These are phyloP conservation scores for Netelia fuscicornis DNA, from an alignment of 2,888 invertebrate genomes.

Conservation along the genomic window DNA sequence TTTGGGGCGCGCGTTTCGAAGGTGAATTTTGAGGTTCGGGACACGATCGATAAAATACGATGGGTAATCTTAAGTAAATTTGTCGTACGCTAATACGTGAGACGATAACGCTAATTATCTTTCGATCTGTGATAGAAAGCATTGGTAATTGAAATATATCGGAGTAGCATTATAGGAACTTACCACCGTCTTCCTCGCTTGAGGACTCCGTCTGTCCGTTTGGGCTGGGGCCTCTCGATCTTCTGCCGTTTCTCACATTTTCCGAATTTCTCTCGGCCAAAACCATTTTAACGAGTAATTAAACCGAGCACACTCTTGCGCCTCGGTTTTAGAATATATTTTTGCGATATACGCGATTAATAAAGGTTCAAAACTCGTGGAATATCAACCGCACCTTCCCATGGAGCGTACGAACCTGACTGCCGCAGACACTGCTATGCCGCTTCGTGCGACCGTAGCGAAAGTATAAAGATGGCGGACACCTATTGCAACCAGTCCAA, in stretches of 20 bases:
- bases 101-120: neutral
- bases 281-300: conserved; percentile 89
- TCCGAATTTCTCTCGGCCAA: conserved; percentile 95
- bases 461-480: conserved; percentile 79
- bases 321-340: conserved; percentile 25
- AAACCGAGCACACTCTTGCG: conserved; percentile 33
- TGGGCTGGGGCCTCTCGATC: conserved; percentile 96
- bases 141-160: conserved; percentile 2
- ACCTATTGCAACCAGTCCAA: conserved; percentile 48
- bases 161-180: conserved; percentile 74
- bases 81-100: neutral
- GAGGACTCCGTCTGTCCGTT: conserved; percentile 94
- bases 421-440: conserved; percentile 67
- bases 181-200: conserved; percentile 95
- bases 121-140: neutral
- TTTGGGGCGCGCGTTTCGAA: conserved; percentile 80
- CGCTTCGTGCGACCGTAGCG: conserved; percentile 81
- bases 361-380: conserved; percentile 27
- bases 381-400: conserved; percentile 76
- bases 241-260: conserved; percentile 93
- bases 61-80: neutral
- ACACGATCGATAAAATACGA: conserved; percentile 61
- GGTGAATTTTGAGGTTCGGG: conserved; percentile 71
- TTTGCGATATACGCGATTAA: conserved; percentile 33
- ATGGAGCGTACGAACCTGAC: conserved; percentile 71